These are phyloP conservation scores for Agelastica alni DNA, from an alignment of 2,888 invertebrate genomes.

Conservation along the genomic window DNA sequence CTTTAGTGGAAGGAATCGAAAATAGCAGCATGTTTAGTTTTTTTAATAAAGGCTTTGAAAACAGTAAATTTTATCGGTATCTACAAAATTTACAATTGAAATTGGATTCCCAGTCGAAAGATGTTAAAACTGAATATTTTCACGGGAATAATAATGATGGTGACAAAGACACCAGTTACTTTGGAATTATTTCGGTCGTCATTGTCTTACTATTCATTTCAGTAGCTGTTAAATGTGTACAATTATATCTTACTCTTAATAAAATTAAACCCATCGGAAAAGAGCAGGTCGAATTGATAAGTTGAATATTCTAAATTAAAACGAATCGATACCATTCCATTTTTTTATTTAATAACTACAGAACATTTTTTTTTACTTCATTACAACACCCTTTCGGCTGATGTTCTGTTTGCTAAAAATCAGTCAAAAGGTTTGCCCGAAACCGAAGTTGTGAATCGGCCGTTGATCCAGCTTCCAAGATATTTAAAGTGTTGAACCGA, in stretches of 20 bases:
- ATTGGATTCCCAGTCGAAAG: neutral
- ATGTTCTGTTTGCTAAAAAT: too few species aligned
- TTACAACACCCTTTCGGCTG: too few species aligned
- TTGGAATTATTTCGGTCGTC: neutral
- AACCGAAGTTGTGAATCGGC: too few species aligned
- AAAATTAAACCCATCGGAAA: neutral
- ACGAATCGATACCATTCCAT: too few species aligned
- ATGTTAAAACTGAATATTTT: neutral
- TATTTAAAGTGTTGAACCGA: too few species aligned
- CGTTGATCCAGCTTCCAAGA: too few species aligned
- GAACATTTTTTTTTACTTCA: too few species aligned
- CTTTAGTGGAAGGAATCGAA: neutral
- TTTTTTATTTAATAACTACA: too few species aligned
- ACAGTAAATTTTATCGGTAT: slow-evolving; percentile 11
- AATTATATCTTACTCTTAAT: neutral
- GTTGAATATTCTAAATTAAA: too few species aligned
- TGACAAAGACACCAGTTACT: neutral
- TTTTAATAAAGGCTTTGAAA: slow-evolving; percentile 16
- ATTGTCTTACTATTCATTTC: neutral
- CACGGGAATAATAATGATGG: too few species aligned
- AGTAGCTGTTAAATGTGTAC: neutral
- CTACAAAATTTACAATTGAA: slow-evolving; percentile 5
- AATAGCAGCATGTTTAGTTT: slow-evolving; percentile 17
- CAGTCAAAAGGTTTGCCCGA: too few species aligned
- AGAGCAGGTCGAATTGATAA: slow-evolving; percentile 6